Base-by-base conservation (phyloP, 2,797 vertebrate species). In the Chloroceryle amazona region DNA sequence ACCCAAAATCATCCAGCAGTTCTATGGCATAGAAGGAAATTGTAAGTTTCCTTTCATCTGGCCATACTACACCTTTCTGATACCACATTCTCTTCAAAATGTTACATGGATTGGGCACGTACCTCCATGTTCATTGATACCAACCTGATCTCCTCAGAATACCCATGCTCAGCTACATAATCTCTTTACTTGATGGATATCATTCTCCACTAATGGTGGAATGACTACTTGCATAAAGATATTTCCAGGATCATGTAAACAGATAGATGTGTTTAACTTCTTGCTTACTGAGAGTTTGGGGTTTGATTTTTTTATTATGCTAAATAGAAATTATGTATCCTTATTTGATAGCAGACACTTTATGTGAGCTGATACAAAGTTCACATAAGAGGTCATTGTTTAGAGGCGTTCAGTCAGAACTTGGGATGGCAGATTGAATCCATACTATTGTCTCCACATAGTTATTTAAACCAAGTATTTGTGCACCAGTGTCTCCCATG, bases 331-430 rank as follows among this genome's bases (percentile, higher is more conserved):
- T 71, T 13, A 47, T 25, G 42, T 12, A 41, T 6, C 26, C 9
- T 74, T 81, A 51, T 29, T 20, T 79, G 22, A 37, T 57, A 65
- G 41, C 26, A 79, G 20, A 41, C 5, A 10, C 54, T 35, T 4
- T 23, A 4, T 28, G 25, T 71, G 44, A 83, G 33, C 22, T 35
- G n/a, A 18, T 44, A 33, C 0, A 0, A 62, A 66, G n/a, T 41
- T 86, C 1, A 0, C 19, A 3, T 52, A 49, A 44, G 29, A 49
- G 19, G 3, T 31, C 41, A 13, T 60, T n/a, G 5, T 73, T 66
- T 83, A 80, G 33, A 44, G 39, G 19, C 1, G 0, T 81, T 73
- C 37, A n/a, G 3, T 60, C 37, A 71, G 49, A 75, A 58, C 63
- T 49, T 29, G 55, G 46, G 6, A 23, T 22, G n/a, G 42, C n/a